Conservation (phyloP, 2,888 invertebrate species). For the Mimumesa dahlbomi region DNA sequence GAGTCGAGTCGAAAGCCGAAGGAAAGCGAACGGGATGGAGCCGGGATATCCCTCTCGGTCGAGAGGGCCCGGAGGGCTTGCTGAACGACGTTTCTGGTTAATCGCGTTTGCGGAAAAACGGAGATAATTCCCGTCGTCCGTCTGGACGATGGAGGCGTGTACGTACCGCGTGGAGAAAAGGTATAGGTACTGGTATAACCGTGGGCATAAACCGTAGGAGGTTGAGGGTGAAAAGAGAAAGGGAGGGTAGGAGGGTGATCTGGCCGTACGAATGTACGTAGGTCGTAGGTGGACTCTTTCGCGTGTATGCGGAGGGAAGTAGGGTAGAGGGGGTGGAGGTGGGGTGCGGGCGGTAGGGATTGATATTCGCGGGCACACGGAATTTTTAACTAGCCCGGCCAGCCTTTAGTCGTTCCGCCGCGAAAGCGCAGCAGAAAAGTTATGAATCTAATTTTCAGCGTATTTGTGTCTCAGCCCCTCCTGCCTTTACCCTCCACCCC, state of each 20-base stretch:
- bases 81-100: slow-evolving; percentile 74
- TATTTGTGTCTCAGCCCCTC: slow-evolving; percentile 71
- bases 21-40: slow-evolving; percentile 50
- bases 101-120: slow-evolving; percentile 78
- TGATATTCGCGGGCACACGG: slow-evolving; percentile 77
- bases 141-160: slow-evolving; percentile 69
- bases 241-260: slow-evolving; percentile 21
- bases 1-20: slow-evolving; percentile 63
- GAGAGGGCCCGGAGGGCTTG: slow-evolving; percentile 55
- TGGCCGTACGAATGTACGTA: slow-evolving; percentile 16
- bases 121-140: slow-evolving; percentile 74
- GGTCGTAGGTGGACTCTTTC: slow-evolving; percentile 41
- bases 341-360: slow-evolving; percentile 60
- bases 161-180: slow-evolving; percentile 58
- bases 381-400: slow-evolving; percentile 77
- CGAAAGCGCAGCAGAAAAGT: slow-evolving; percentile 77
- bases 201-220: slow-evolving; percentile 38
- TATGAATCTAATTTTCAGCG: slow-evolving; percentile 79
- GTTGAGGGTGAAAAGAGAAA: slow-evolving; percentile 47
- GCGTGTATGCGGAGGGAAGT: slow-evolving; percentile 31
- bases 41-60: slow-evolving; percentile 45
- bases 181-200: slow-evolving; percentile 51
- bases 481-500: slow-evolving; percentile 20
- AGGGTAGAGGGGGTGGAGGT: slow-evolving; percentile 19
- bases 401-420: slow-evolving; percentile 70